Conservation (phyloP, 1,140 invertebrate genomes). For the Anoplophora glabripennis region DNA sequence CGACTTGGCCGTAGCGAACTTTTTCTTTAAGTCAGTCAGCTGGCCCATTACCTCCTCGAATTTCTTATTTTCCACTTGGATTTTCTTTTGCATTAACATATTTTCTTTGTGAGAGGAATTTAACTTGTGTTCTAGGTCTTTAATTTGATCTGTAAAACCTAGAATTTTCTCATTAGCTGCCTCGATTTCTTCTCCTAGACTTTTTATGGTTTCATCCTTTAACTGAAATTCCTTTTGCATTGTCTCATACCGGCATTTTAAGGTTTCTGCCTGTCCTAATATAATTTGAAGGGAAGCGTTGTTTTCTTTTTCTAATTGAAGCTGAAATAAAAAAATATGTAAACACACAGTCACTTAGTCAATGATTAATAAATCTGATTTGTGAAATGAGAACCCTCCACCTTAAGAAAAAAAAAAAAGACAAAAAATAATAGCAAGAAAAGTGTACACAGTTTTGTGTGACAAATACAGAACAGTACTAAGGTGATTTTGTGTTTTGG, state of each 20-base stretch:
- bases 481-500: neutral
- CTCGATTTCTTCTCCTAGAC: slow-evolving; percentile 38
- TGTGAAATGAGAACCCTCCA: too few relatives aligned
- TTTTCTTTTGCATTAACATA: slow-evolving; percentile 13
- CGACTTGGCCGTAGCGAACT: slow-evolving; percentile 7
- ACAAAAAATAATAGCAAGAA: slow-evolving; percentile 3
- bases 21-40: slow-evolving; percentile 23
- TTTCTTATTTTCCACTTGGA: slow-evolving; percentile 33
- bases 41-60: slow-evolving; percentile 35
- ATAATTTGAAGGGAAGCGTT: slow-evolving; percentile 29
- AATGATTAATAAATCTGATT: too few relatives aligned
- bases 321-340: slow-evolving; percentile 19
- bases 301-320: slow-evolving; percentile 26
- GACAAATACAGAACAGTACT: neutral
- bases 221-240: slow-evolving; percentile 20
- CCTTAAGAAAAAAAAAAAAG: neutral
- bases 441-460: slow-evolving; percentile 1
- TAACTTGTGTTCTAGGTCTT: slow-evolving; percentile 28
- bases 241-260: slow-evolving; percentile 21
- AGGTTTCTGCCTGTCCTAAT: slow-evolving; percentile 23
- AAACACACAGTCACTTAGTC: too few relatives aligned
- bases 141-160: slow-evolving; percentile 21
- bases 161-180: slow-evolving; percentile 24
- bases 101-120: slow-evolving; percentile 11
- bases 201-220: slow-evolving; percentile 32